A percentile compares a stretch with the other conserved stretches of the same genome.
Conservation (phyloP, 2,888 invertebrate genomes). For the Drosophila sordidapex region DNA sequence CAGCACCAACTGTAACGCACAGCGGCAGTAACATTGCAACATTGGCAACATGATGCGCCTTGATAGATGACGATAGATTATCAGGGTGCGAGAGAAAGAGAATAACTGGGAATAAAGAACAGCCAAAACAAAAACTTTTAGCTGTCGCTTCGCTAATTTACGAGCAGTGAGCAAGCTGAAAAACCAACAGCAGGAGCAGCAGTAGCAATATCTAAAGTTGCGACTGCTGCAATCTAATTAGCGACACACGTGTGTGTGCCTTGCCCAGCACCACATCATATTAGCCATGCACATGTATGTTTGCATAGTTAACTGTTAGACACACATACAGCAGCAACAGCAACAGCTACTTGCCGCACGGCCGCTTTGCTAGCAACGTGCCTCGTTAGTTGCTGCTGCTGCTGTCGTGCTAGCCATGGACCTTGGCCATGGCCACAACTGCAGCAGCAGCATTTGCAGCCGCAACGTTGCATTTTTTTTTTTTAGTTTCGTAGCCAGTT, state of each 20-base stretch:
- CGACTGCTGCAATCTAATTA: slow-evolving; percentile 52
- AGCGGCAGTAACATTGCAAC: slow-evolving; percentile 46
- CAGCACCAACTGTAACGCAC: slow-evolving; percentile 39
- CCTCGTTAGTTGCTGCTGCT: slow-evolving; percentile 60
- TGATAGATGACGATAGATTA: slow-evolving; percentile 78
- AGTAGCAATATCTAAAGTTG: slow-evolving; percentile 24
- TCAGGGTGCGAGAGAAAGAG: slow-evolving; percentile 45
- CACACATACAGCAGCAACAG: slow-evolving; percentile 6
- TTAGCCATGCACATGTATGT: slow-evolving; percentile 50
- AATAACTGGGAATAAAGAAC: slow-evolving; percentile 19
- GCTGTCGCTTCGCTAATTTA: slow-evolving; percentile 57
- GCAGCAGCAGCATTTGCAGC: slow-evolving; percentile 14
- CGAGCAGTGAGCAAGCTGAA: slow-evolving; percentile 22
- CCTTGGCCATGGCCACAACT: slow-evolving; percentile 60
- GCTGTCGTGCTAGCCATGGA: slow-evolving; percentile 52
- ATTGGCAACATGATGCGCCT: slow-evolving; percentile 72
- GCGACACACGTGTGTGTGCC: slow-evolving; percentile 65
- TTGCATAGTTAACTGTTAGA: slow-evolving; percentile 71
- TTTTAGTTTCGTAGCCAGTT: slow-evolving; percentile 30
- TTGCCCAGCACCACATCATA: slow-evolving; percentile 49
- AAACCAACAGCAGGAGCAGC: not conserved
- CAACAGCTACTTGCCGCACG: slow-evolving; percentile 66
- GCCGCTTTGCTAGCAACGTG: slow-evolving; percentile 65
- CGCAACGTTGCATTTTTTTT: slow-evolving; percentile 19
- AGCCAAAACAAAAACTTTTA: slow-evolving; percentile 36